Evolutionary conservation across 2,113 vertebrate species (phyloP).

Genomic region (Lanius collurio): DNA sequence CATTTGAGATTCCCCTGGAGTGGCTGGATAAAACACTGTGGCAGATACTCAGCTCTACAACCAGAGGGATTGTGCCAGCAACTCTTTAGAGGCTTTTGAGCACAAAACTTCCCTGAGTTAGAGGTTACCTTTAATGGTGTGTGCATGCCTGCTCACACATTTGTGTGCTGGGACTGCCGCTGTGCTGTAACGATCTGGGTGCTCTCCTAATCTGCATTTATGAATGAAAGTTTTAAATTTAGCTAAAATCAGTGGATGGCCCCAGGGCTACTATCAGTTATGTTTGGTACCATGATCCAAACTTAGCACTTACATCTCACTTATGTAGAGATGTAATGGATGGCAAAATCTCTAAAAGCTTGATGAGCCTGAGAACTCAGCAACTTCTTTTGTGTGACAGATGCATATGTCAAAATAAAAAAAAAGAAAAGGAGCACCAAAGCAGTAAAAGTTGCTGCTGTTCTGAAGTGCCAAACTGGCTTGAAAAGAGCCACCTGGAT

Average conservation of each 20-base stretch:
- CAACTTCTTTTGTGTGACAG: background rate
- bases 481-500: conserved; percentile 12
- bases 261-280: conserved; percentile 39
- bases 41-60: conserved; percentile 1
- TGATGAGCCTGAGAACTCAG: background rate
- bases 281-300: conserved; percentile 45
- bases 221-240: conserved; percentile 59
- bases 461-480: background rate
- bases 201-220: conserved; percentile 2
- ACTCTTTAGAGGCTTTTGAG: background rate
- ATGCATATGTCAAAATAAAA: background rate
- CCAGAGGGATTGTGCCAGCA: background rate
- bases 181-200: background rate
- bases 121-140: background rate
- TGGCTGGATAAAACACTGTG: conserved; percentile 14
- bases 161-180: background rate
- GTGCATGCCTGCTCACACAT: accelerated
- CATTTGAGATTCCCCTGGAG: conserved; percentile 26
- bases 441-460: background rate
- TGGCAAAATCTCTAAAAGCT: conserved; percentile 15
- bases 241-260: background rate
- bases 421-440: background rate
- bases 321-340: conserved; percentile 28
- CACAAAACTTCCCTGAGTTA: background rate
- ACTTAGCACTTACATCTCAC: conserved; percentile 41